A percentile compares a stretch with the other conserved stretches of the same genome.
phyloP scores from a whole-genome alignment of 92 coral and sea anemone genomes.

The Umimayanthus kanabou region DNA sequence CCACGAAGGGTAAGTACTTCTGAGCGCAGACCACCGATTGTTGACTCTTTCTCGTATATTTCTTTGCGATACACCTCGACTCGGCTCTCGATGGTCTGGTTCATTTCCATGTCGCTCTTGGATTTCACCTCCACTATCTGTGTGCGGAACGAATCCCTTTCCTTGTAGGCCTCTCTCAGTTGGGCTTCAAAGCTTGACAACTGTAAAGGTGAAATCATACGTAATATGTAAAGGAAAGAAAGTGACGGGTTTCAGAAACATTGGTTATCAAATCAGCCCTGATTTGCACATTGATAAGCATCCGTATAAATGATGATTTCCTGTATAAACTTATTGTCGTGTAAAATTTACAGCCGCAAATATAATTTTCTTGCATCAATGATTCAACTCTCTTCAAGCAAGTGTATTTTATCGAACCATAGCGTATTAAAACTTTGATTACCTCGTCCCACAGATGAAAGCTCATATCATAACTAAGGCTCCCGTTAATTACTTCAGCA shows the following conservation, averaged over 20 bases:
- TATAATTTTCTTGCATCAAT: no score
- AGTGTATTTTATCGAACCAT: no score
- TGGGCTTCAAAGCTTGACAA: conserved; percentile 29
- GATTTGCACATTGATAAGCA: no score
- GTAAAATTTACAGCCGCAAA: no score
- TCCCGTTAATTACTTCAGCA: no score
- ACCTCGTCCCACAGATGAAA: no score
- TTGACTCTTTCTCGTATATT: conserved; percentile 42
- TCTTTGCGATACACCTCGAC: conserved; percentile 52
- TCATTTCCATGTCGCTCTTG: conserved; percentile 44
- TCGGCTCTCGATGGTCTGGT: conserved; percentile 51
- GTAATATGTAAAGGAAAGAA: not conserved
- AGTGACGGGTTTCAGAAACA: not conserved
- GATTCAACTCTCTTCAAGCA: no score
- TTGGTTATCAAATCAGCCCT: not conserved
- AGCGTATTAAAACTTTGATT: no score
- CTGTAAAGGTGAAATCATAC: conserved; percentile 8
- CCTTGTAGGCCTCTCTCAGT: conserved; percentile 37
- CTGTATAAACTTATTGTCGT: no score
- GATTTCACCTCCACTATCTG: conserved; percentile 49
- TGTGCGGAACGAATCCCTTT: conserved; percentile 51
- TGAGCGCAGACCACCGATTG: conserved; percentile 45
- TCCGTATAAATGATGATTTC: no score
- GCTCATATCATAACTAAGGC: no score
- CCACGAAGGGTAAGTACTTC: conserved; percentile 24